A percentile compares a stretch with the other conserved stretches of the same genome.
Conservation (phyloP, 2,113 vertebrate genomes). For the Turnix velox region DNA sequence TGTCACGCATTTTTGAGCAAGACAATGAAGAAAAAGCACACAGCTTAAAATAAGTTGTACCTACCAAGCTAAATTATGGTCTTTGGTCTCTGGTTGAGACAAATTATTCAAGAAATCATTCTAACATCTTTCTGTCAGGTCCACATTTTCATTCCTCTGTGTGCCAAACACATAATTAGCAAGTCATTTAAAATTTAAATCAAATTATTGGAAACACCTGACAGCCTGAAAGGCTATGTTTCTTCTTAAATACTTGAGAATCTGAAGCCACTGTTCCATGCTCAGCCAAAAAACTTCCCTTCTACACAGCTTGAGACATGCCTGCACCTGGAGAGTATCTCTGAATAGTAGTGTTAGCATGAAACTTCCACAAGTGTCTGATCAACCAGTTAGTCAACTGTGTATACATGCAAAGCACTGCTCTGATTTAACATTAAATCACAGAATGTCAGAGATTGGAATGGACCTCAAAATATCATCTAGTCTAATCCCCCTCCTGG, state of each 20-base stretch:
- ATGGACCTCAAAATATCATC: too few species aligned
- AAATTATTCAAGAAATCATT: background rate
- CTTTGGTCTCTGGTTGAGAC: background rate
- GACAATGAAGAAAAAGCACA: background rate
- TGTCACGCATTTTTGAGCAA: background rate
- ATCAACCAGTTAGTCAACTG: background rate
- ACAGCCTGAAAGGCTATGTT: background rate
- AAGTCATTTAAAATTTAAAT: background rate
- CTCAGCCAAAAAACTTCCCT: background rate
- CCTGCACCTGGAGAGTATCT: accelerated
- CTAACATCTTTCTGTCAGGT: background rate
- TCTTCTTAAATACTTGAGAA: background rate
- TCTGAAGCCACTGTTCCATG: background rate
- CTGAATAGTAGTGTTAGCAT: background rate
- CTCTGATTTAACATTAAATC: background rate
- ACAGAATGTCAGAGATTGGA: too few species aligned
- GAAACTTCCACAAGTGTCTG: background rate
- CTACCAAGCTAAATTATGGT: background rate
- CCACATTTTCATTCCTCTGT: background rate
- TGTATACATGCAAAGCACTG: background rate
- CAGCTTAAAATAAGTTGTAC: background rate
- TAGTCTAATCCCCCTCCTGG: too few species aligned
- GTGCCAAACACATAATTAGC: background rate
- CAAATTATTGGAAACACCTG: background rate
- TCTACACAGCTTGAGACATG: background rate